phyloP scores from a whole-genome alignment of 2,888 invertebrate genomes.

The Malthinus flaveolus region DNA sequence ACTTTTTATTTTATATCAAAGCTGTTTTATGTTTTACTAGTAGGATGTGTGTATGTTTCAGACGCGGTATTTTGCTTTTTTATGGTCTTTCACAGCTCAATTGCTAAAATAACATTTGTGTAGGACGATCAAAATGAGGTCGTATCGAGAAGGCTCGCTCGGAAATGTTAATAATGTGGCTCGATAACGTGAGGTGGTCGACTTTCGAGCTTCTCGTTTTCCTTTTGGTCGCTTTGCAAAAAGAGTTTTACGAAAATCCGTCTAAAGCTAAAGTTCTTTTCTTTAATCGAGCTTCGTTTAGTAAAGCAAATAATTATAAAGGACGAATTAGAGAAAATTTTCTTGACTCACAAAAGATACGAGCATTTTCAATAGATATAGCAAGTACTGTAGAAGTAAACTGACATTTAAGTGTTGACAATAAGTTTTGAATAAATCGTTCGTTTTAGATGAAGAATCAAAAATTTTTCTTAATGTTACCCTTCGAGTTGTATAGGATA shows the following conservation, averaged over 20 bases:
- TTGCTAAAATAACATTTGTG: constrained; percentile 39
- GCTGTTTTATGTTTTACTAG: constrained; percentile 34
- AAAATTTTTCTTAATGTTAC: constrained; percentile 20
- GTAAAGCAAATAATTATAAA: too few relatives aligned
- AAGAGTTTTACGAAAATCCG: too few relatives aligned
- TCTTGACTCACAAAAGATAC: constrained; percentile 7
- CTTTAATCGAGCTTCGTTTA: too few relatives aligned
- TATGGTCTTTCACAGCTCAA: constrained; percentile 46
- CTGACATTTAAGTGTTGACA: constrained; percentile 41
- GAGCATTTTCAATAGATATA: constrained; percentile 35
- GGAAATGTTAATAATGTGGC: too few relatives aligned
- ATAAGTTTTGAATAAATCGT: constrained; percentile 35
- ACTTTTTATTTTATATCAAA: constrained; percentile 9
- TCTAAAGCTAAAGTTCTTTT: too few relatives aligned
- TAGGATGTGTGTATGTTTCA: constrained; percentile 39
- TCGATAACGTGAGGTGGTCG: too few relatives aligned
- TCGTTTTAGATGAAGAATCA: constrained; percentile 26
- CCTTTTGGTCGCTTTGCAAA: too few relatives aligned
- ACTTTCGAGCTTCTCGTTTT: too few relatives aligned
- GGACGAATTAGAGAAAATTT: neutral
- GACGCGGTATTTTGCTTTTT: constrained; percentile 45
- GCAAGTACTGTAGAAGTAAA: constrained; percentile 32
- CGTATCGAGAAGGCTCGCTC: too few relatives aligned
- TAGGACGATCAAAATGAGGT: too few relatives aligned
- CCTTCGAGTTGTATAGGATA: neutral